phyloP scores from a whole-genome alignment of 2,797 vertebrate species.

The Avahi laniger region DNA sequence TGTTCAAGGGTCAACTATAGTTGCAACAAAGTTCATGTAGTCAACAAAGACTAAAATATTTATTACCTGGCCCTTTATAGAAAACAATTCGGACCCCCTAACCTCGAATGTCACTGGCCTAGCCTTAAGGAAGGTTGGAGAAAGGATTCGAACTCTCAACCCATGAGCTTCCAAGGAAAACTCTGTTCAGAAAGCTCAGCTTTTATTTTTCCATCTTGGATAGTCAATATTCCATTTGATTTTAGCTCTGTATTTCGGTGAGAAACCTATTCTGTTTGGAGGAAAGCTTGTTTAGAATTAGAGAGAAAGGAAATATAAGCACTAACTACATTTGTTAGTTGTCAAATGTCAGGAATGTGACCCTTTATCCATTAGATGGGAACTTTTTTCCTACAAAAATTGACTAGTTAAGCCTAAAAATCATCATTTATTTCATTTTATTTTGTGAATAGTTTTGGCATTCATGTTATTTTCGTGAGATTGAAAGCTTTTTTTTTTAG shows the following conservation, averaged over 20 bases:
- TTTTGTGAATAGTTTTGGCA: background rate
- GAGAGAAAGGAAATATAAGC: background rate
- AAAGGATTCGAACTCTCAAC: background rate
- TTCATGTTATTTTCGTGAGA: background rate
- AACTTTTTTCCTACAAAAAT: background rate
- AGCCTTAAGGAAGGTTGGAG: too few species aligned
- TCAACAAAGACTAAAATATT: background rate
- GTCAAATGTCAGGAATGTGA: background rate
- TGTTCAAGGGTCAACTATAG: background rate
- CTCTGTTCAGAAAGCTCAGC: background rate
- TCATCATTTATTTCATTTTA: background rate
- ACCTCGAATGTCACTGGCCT: background rate
- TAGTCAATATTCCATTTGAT: background rate
- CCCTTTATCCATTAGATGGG: background rate
- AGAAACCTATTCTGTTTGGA: background rate
- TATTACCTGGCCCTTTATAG: background rate
- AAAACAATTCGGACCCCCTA: rapidly evolving
- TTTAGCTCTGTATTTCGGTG: background rate
- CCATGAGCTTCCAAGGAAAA: background rate
- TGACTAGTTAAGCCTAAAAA: background rate
- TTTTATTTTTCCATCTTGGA: background rate
- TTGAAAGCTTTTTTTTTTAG: background rate
- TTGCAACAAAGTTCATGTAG: rapidly evolving
- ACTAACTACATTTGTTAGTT: background rate
- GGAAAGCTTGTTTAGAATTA: background rate